Evolutionary conservation across 2,113 vertebrate genomes (phyloP).

Genomic region (Ictalurus furcatus): DNA sequence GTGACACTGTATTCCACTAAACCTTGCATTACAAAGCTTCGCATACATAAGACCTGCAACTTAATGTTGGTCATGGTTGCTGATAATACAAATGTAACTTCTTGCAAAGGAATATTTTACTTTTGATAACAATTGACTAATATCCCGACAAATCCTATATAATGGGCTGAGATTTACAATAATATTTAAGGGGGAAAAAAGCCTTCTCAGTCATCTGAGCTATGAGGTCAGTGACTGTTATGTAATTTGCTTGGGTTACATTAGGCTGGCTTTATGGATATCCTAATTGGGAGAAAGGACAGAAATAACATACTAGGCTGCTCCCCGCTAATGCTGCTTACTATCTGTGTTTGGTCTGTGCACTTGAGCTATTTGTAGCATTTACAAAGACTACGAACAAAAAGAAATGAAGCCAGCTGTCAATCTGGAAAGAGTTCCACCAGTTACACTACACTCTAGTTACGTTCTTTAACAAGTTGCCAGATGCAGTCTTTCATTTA

Average conservation of each 20-base stretch:
- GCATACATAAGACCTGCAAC: background rate
- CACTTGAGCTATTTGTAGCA: conserved; percentile 1
- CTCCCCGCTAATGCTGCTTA: background rate
- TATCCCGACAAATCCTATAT: background rate
- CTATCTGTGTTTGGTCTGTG: background rate
- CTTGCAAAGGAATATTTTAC: background rate
- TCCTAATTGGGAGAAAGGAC: conserved; percentile 1
- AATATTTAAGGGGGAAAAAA: background rate
- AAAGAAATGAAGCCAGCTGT: conserved; percentile 15
- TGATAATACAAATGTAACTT: conserved; percentile 5
- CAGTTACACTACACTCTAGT: background rate
- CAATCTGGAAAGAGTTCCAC: background rate
- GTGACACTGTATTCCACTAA: background rate
- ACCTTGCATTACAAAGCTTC: conserved; percentile 8
- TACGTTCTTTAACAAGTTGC: background rate
- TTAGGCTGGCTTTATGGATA: conserved; percentile 10
- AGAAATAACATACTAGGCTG: conserved; percentile 6
- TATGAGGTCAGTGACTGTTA: background rate
- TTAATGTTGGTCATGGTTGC: background rate
- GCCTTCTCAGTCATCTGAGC: background rate
- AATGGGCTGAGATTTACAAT: background rate
- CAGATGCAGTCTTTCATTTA: background rate
- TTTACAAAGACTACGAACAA: conserved; percentile 3
- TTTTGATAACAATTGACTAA: background rate
- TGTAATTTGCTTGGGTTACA: conserved; percentile 6